Evolutionary conservation across 2,888 invertebrate species (phyloP).

Genomic region (Caenorhabditis sp.): DNA sequence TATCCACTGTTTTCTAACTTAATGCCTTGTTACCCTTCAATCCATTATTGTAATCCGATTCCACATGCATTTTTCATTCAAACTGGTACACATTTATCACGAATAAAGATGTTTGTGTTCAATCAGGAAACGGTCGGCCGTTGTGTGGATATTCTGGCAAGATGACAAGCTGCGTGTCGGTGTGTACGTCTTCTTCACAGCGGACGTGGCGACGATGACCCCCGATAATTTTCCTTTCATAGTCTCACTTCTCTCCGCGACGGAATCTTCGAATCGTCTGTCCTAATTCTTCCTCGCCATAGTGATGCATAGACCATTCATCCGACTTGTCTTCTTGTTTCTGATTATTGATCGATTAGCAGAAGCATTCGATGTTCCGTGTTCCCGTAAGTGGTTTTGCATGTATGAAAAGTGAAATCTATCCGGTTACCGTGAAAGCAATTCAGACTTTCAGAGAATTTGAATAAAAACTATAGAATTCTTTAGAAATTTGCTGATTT

Average conservation of each 20-base stretch:
- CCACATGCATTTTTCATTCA: slow-evolving; percentile 28
- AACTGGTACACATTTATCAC: slow-evolving; percentile 18
- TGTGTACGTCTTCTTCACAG: slow-evolving; percentile 40
- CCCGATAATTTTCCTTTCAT: slow-evolving; percentile 54
- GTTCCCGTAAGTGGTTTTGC: slow-evolving; percentile 71
- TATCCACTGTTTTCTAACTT: slow-evolving; percentile 5
- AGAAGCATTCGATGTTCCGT: slow-evolving; percentile 74
- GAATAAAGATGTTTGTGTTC: slow-evolving; percentile 11
- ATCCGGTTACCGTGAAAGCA: too few relatives aligned
- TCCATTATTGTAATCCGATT: not conserved
- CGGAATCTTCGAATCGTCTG: slow-evolving; percentile 48
- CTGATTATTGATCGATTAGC: slow-evolving; percentile 58
- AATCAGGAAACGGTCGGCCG: too few relatives aligned
- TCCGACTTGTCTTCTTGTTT: slow-evolving; percentile 52
- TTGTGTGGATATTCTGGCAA: not conserved
- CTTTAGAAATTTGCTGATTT: too few relatives aligned
- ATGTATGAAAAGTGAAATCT: not conserved
- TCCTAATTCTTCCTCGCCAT: slow-evolving; percentile 47
- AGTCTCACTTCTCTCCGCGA: slow-evolving; percentile 46
- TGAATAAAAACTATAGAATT: not conserved
- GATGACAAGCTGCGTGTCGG: not conserved
- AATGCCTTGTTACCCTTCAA: slow-evolving; percentile 21
- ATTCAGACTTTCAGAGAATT: too few relatives aligned
- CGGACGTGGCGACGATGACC: slow-evolving; percentile 29
- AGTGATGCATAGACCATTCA: slow-evolving; percentile 49